These are phyloP conservation scores for Callinectes sapidus DNA, from an alignment of 2,888 invertebrate genomes.

Conservation along the genomic window DNA sequence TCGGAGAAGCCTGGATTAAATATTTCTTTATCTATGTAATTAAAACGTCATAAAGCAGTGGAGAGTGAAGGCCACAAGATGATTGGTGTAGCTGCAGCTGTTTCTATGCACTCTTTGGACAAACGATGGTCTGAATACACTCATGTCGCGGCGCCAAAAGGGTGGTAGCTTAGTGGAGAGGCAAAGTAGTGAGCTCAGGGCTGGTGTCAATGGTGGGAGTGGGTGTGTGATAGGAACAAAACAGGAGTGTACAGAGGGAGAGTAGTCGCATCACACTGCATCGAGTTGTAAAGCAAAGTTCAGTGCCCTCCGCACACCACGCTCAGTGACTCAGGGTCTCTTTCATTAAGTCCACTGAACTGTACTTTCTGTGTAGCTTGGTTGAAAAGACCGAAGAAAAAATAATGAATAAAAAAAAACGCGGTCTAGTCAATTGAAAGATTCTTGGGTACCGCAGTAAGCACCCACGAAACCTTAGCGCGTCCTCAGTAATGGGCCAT, in stretches of 20 bases:
- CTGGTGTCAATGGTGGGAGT: neutral
- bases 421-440: conserved; percentile 8
- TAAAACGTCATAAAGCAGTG: neutral
- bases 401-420: neutral
- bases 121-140: neutral
- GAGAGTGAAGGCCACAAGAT: neutral
- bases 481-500: conserved; percentile 5
- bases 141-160: neutral
- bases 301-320: neutral
- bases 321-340: conserved; percentile 1
- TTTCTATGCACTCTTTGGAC: neutral
- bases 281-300: neutral
- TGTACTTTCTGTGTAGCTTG: neutral
- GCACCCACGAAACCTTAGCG: conserved; percentile 2
- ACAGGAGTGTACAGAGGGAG: neutral
- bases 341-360: conserved; percentile 13
- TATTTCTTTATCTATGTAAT: neutral
- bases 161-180: neutral
- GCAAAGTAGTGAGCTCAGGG: neutral
- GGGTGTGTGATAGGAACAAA: neutral
- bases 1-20: neutral
- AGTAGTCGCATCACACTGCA: neutral
- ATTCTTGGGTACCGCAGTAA: neutral
- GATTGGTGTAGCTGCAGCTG: neutral
- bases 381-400: neutral